Base-by-base conservation (phyloP, 2,888 invertebrate species). In the Cerceris rybyensis region DNA sequence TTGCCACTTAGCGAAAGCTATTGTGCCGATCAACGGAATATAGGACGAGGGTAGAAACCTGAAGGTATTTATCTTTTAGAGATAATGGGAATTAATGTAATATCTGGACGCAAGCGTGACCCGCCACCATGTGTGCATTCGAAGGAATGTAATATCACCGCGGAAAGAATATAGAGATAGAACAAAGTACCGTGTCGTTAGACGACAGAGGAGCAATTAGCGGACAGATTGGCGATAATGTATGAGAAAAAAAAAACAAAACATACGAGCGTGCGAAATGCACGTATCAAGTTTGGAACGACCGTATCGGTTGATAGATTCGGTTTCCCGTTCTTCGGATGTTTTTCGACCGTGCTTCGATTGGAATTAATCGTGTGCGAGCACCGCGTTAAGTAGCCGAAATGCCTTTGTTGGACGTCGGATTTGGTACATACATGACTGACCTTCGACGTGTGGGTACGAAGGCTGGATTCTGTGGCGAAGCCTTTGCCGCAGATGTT, bases 391-490 rank as follows among this genome's bases (percentile, higher is more conserved):
- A 72, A 81, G 79, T 81, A 86, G 86, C 86, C 86, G 76, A 81
- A 84, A 82, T 79, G 81, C 84, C 87, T 28, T 28, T 86, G 88
- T 86, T 90, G 92, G 92, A 92, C 92, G 92, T 91, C 92, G 92
- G 91, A 92, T 92, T 92, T 90, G 92, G 92, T 94, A 94, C 94
- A 94, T 94, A 94, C 94, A 94, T 94, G 94, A 96, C 96, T 95
- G 95, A 98, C 98, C 98, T 98, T 98, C 93, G 98, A 97, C 89
- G 98, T 98, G 93, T 98, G 98, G 78, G 98, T 98, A 93, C 98
- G 95, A 86, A 98, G 94, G 92, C 98, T 98, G 93, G 98, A 98
- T 92, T 98, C 98, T 59, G 98, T 98, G 76, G 98, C 98, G 92
- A 98, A 98, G 58, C 98, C 98, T 92, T 98, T 98, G 72, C 98